Conservation (phyloP, 2,797 vertebrate species). For the Notolepis coatsorum region DNA sequence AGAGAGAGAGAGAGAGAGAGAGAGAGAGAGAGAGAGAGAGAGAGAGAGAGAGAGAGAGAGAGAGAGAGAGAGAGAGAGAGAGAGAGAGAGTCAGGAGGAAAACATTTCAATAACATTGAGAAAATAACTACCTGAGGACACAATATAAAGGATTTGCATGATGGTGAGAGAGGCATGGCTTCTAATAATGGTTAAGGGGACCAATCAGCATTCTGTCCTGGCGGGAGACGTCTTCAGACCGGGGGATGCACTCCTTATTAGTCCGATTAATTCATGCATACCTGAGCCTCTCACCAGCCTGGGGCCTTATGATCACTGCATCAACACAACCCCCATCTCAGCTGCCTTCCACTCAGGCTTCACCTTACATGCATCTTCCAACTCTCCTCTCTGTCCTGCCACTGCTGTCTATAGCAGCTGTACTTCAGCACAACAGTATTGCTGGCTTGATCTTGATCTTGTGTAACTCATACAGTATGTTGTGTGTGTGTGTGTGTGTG, state of each 20-base stretch:
- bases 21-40: slow-evolving; percentile 12
- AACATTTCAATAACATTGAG: too few species aligned
- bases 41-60: slow-evolving; percentile 19
- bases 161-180: slow-evolving; percentile 48
- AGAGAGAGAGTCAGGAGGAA: too few species aligned
- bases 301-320: slow-evolving; percentile 53
- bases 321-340: slow-evolving; percentile 46
- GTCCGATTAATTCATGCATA: slow-evolving; percentile 63
- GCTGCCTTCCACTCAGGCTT: slow-evolving; percentile 28
- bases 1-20: slow-evolving; percentile 19
- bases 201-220: slow-evolving; percentile 59
- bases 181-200: too few species aligned
- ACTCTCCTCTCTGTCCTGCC: too few species aligned
- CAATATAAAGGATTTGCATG: slow-evolving; percentile 54
- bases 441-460: too few species aligned
- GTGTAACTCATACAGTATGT: neutral
- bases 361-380: too few species aligned
- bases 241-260: slow-evolving; percentile 58
- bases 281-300: slow-evolving; percentile 55
- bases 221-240: slow-evolving; percentile 59
- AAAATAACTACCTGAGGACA: too few species aligned
- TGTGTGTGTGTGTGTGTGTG: too few species aligned
- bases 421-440: too few species aligned
- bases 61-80: slow-evolving; percentile 45
- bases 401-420: too few species aligned